Percentiles rank a stretch among this genome's conserved stretches.
Conservation (phyloP, 2,797 vertebrate genomes). For the Dromococcyx pavoninus region DNA sequence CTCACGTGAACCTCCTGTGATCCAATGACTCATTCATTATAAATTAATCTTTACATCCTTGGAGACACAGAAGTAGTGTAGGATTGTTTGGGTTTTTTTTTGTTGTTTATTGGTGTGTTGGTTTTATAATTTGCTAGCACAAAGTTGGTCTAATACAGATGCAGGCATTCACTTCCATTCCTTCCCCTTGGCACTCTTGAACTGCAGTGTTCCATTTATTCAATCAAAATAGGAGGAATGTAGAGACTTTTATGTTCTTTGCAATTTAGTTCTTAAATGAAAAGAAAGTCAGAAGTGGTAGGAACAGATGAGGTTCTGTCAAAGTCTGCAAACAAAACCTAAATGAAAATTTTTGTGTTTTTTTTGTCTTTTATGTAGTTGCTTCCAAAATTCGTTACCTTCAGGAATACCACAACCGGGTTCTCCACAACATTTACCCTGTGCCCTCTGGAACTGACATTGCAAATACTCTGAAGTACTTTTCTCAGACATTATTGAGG, state of each 20-base stretch:
- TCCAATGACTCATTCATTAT: conserved; percentile 16
- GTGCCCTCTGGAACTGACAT: conserved; percentile 99
- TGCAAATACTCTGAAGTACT: conserved; percentile 99
- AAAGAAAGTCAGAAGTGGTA: not conserved
- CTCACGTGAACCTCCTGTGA: conserved; percentile 8
- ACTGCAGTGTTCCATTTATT: not conserved
- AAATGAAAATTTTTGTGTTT: conserved; percentile 60
- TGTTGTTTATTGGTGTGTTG: not conserved
- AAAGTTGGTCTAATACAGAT: not conserved
- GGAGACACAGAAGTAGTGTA: not conserved
- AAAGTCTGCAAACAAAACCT: not conserved
- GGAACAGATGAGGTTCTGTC: not conserved
- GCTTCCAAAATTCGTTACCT: conserved; percentile 99
- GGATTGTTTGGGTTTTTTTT: not conserved
- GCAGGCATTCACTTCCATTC: not conserved
- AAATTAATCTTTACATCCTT: not conserved
- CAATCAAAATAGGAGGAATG: not conserved
- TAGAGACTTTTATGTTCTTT: not conserved
- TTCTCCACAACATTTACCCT: conserved; percentile 99
- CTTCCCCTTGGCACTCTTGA: not conserved
- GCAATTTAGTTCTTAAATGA: not conserved
- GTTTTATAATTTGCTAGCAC: not conserved
- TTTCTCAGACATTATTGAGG: conserved; percentile 99
- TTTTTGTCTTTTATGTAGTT: conserved; percentile 85
- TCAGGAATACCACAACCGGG: conserved; percentile 99